Evolutionary conservation across 2,888 invertebrate genomes (phyloP).

Genomic region (Malthinus flaveolus): DNA sequence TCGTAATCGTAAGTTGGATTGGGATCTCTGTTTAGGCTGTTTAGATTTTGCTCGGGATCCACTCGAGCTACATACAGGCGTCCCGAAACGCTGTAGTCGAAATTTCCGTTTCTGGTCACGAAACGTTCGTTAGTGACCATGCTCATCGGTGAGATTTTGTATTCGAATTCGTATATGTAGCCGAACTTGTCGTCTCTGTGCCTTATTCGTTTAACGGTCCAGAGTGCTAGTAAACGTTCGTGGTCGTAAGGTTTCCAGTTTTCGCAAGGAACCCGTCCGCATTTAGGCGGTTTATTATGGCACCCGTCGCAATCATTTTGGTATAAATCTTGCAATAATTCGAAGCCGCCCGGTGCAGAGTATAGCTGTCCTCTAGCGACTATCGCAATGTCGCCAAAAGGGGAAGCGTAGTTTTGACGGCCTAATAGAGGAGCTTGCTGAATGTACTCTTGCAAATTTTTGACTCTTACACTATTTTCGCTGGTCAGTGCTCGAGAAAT

Average conservation of each 20-base stretch:
- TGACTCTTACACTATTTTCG: slow-evolving; percentile 59
- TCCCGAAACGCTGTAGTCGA: slow-evolving; percentile 58
- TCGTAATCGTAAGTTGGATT: slow-evolving; percentile 5
- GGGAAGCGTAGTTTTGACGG: slow-evolving; percentile 52
- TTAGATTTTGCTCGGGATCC: slow-evolving; percentile 23
- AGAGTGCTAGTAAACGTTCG: slow-evolving; percentile 61
- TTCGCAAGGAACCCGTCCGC: slow-evolving; percentile 26
- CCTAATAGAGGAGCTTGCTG: slow-evolving; percentile 45
- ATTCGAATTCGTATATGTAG: slow-evolving; percentile 67
- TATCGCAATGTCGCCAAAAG: slow-evolving; percentile 66
- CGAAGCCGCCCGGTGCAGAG: slow-evolving; percentile 56
- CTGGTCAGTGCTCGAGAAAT: slow-evolving; percentile 66
- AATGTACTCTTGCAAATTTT: slow-evolving; percentile 49
- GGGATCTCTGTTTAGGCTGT: slow-evolving; percentile 1
- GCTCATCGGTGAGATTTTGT: slow-evolving; percentile 64
- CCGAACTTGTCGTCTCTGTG: slow-evolving; percentile 61
- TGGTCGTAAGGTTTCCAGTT: slow-evolving; percentile 39
- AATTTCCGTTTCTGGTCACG: slow-evolving; percentile 51
- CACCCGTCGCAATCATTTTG: slow-evolving; percentile 57
- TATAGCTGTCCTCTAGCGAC: slow-evolving; percentile 67
- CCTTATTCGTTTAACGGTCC: slow-evolving; percentile 71
- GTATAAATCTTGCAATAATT: slow-evolving; percentile 57
- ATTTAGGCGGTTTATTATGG: slow-evolving; percentile 39
- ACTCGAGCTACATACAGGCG: slow-evolving; percentile 66
- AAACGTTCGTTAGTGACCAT: slow-evolving; percentile 45